Evolutionary conservation across 1,140 invertebrate species (phyloP).

Genomic region (Littorina saxatilis): DNA sequence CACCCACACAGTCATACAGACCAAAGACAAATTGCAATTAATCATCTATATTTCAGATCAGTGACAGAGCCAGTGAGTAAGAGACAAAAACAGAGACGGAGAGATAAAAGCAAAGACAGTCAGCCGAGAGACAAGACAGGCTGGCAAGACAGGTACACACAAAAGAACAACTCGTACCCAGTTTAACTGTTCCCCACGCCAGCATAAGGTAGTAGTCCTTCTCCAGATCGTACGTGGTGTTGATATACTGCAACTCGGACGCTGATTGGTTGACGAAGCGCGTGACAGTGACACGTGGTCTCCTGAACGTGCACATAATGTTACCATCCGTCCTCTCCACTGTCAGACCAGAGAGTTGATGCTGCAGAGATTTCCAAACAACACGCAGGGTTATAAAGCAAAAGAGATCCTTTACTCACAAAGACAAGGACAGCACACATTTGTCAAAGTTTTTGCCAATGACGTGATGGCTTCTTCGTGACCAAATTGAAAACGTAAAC

Average conservation of each 20-base stretch:
- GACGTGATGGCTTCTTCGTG: neutral
- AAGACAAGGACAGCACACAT: too few species aligned
- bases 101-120: neutral
- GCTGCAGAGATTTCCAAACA: too few species aligned
- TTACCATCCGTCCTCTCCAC: neutral
- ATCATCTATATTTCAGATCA: too few species aligned
- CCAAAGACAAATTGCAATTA: too few species aligned
- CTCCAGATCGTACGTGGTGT: conserved; percentile 31
- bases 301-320: conserved; percentile 28
- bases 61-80: too few species aligned
- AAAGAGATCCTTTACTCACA: too few species aligned
- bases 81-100: too few species aligned
- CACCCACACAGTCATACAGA: too few species aligned
- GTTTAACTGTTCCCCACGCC: conserved; percentile 41
- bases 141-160: neutral
- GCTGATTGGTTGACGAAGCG: conserved; percentile 17
- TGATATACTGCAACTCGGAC: conserved; percentile 8
- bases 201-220: conserved; percentile 38
- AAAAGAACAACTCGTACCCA: conserved; percentile 19
- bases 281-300: conserved; percentile 23
- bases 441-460: too few species aligned
- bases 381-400: neutral
- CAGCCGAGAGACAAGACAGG: neutral
- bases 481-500: too few species aligned
- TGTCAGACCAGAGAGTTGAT: conserved; percentile 13